phyloP scores from a whole-genome alignment of 1,140 invertebrate genomes.

The Bombus sylvicola region DNA sequence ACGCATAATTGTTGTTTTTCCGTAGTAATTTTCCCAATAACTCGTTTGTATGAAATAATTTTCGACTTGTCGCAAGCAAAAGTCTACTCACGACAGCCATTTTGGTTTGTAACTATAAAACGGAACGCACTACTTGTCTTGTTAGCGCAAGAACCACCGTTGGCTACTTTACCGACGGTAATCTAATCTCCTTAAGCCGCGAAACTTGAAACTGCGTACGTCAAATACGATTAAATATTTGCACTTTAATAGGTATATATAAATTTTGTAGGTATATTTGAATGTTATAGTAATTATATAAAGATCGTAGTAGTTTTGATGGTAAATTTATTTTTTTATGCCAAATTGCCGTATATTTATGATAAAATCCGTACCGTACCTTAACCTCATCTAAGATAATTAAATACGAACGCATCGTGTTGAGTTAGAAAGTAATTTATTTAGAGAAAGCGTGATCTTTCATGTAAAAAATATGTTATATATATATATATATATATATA shows the following conservation, averaged over 20 bases:
- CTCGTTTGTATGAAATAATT: constrained; percentile 47
- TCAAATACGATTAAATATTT: neutral
- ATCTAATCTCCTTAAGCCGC: neutral
- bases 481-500: neutral
- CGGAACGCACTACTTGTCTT: neutral
- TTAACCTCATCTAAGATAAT: neutral
- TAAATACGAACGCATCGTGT: neutral
- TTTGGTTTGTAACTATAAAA: constrained; percentile 40
- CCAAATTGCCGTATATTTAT: too few species aligned
- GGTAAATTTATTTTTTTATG: too few species aligned
- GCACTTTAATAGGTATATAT: too few species aligned
- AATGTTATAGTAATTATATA: neutral
- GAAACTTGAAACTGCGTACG: neutral
- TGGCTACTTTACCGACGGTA: constrained; percentile 5
- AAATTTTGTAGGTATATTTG: neutral
- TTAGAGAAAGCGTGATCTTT: neutral
- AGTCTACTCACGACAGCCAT: constrained; percentile 72
- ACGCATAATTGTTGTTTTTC: constrained; percentile 55
- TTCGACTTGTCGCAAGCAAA: constrained; percentile 55
- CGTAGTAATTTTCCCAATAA: constrained; percentile 44
- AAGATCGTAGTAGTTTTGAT: too few species aligned
- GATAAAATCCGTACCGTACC: too few species aligned
- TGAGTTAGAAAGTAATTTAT: neutral
- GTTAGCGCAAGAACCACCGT: too few species aligned
- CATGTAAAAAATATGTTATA: neutral